A percentile compares a stretch with the other conserved stretches of the same genome.
Evolutionary conservation across 2,113 vertebrate genomes (phyloP).

Genomic region (Castor canadensis): DNA sequence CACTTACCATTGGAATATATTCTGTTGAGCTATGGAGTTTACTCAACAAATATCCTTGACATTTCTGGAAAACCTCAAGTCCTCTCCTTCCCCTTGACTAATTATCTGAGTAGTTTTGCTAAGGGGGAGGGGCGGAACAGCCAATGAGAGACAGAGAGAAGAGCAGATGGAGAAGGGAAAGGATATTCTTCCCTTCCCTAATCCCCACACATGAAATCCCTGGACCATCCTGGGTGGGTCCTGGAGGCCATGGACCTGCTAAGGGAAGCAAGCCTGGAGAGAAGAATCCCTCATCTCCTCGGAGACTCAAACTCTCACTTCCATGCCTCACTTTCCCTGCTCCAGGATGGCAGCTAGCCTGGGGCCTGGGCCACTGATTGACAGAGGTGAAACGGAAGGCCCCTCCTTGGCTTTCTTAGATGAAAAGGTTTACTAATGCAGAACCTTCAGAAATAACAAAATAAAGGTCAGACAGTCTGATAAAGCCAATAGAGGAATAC

Average conservation of each 20-base stretch:
- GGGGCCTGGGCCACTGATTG: no score
- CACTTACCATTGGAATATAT: not conserved
- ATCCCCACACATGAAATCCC: not conserved
- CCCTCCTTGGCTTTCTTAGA: not conserved
- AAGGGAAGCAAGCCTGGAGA: not conserved
- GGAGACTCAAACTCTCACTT: not conserved
- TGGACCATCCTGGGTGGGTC: not conserved
- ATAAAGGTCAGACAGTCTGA: not conserved
- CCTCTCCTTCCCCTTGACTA: not conserved
- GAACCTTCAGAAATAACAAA: not conserved
- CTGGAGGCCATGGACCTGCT: not conserved
- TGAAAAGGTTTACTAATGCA: not conserved
- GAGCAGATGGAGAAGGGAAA: not conserved
- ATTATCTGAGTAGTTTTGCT: not conserved
- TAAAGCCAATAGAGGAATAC: not conserved
- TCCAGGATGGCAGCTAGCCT: not conserved
- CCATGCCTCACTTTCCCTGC: not conserved
- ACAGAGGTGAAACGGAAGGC: not conserved
- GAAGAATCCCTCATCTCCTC: not conserved
- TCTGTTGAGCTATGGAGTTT: not conserved
- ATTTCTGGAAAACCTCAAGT: not conserved
- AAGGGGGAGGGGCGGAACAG: accelerated
- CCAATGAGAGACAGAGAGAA: not conserved
- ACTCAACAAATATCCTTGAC: not conserved
- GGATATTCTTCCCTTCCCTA: accelerated